Evolutionary conservation across 1,140 invertebrate genomes (phyloP), one percentile per base, ranked within the genome.

Genomic region (Zaprionus inermis): DNA sequence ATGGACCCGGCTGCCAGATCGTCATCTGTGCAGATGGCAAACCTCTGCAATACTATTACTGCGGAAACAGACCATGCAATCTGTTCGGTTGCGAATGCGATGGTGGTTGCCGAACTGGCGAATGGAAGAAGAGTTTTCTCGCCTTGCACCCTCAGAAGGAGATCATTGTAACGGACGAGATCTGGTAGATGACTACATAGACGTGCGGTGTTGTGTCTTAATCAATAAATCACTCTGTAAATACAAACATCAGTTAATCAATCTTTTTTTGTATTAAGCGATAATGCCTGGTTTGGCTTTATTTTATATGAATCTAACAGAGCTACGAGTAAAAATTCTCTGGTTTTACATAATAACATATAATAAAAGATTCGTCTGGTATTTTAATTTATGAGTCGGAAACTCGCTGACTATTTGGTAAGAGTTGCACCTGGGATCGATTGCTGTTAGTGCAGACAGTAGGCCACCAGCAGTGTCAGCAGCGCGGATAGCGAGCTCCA

Each of bases 391-490:
- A 51, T 51, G 52, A 61, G 24, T 49, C 30, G 58, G 20, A 70
- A 60, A 11, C 11, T 20, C 20, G 36, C 38, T 36, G 65, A 36
- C 55, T 67, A 49, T 73, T 73, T 64, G 32, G 20, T 72, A 22
- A 16, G 44, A 34, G 24, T 57, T 36, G 36, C 52, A 36, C n/a
- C 30, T 10, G 11, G 30, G n/a, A 16, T 41, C 38, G 38, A 9
- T n/a, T 14, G n/a, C 3, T 16, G 10, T 51, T 83, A 88, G 38
- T 89, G 80, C 11, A 89, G 69, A 52, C 75, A 81, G 52, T 78
- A 81, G 55, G 85, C 80, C 34, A 79, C 84, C 44, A 89, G 24
- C 7, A 89, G 44, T 5, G 80, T 76, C 2, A 89, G 20, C 49
- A 89, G 22, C 3, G 75, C 70, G 11, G 85, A 81, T 20, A 89